These are phyloP conservation scores for Ptychodera flava DNA, from an alignment of 35 echinoderm and acorn worm genomes.

Conservation along the genomic window DNA sequence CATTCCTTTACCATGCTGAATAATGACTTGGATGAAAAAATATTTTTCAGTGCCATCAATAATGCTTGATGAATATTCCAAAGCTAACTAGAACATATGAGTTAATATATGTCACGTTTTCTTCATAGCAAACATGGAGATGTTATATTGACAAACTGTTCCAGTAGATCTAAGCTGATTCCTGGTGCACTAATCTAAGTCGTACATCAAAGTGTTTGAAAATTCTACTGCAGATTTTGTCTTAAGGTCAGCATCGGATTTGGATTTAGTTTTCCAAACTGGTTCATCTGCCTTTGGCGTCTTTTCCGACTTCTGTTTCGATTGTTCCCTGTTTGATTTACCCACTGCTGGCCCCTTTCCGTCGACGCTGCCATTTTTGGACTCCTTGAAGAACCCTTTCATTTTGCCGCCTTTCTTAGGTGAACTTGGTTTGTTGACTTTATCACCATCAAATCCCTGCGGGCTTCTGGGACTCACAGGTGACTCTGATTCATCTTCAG, in stretches of 20 bases:
- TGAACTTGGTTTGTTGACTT: not conserved
- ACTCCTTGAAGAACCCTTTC: not conserved
- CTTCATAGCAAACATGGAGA: too few species aligned
- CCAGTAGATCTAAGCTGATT: not conserved
- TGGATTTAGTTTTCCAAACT: not conserved
- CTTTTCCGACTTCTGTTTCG: not conserved
- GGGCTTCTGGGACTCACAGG: not conserved
- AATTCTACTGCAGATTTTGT: not conserved
- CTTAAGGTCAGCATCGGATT: not conserved
- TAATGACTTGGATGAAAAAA: too few species aligned
- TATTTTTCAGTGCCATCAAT: too few species aligned
- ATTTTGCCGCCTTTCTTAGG: not conserved
- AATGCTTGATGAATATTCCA: too few species aligned
- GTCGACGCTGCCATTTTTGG: not conserved
- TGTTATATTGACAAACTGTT: not conserved
- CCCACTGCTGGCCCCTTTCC: not conserved
- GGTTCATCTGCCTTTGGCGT: not conserved
- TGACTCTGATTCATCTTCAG: not conserved
- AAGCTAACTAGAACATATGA: too few species aligned
- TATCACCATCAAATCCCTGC: not conserved
- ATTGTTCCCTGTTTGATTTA: not conserved
- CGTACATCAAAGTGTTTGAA: not conserved
- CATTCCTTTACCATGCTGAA: too few species aligned
- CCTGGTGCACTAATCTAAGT: not conserved
- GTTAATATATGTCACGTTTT: too few species aligned